These are phyloP conservation scores for Ovis aries DNA, from an alignment of 2,113 vertebrate species.

Conservation along the genomic window ARS-UI_Ramb_v3.0 NC_056072.1:39404001-39404500, in stretches of 20 bases:
- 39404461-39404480: background rate
- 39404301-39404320: background rate
- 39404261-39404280: background rate
- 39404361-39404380: background rate
- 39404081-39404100: background rate
- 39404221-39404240: background rate
- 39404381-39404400: background rate
- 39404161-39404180: background rate
- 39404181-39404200: background rate
- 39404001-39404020: background rate
- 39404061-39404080: background rate
- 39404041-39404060: background rate
- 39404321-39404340: background rate
- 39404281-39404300: background rate
- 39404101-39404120: background rate
- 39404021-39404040: background rate
- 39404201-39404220: background rate
- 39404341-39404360: background rate
- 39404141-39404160: background rate
- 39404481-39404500: background rate
- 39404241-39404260: background rate
- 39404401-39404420: background rate
- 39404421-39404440: background rate
- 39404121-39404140: background rate
- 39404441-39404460: background rate